phyloP scores from a whole-genome alignment of 2,113 vertebrate species.

The Puntigrus tetrazona region DNA sequence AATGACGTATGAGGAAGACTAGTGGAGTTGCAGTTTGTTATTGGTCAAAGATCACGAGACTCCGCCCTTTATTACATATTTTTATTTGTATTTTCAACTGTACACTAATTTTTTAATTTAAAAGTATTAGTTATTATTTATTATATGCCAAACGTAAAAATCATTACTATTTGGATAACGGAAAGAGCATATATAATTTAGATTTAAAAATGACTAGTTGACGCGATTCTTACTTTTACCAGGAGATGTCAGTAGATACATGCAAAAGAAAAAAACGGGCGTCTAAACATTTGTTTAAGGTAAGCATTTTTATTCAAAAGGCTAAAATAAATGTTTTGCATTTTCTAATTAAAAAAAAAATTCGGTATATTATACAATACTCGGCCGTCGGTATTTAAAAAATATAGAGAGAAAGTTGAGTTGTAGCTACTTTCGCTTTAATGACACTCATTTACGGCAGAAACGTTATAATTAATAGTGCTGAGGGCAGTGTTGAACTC shows the following conservation, averaged over 20 bases:
- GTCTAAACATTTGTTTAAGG: not conserved
- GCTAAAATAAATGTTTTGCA: not conserved
- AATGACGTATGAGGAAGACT: not conserved
- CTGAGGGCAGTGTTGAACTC: not conserved
- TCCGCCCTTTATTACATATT: not conserved
- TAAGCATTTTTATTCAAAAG: not conserved
- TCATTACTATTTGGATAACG: not conserved
- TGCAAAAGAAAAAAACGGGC: not conserved
- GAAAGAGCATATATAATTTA: not conserved
- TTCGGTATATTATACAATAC: not conserved
- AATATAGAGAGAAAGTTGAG: no score
- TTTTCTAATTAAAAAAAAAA: not conserved
- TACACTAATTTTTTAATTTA: not conserved
- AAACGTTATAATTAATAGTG: no score
- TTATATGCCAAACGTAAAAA: not conserved
- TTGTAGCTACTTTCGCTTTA: no score
- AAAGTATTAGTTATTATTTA: not conserved
- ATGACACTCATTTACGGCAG: no score
- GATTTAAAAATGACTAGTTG: not conserved
- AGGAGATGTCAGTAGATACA: constrained; percentile 23
- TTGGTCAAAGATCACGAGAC: not conserved
- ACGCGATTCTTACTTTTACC: not conserved
- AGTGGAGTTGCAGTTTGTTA: not conserved
- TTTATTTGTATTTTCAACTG: not conserved
- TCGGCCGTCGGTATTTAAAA: not conserved